Base-by-base conservation (phyloP, 1,140 invertebrate genomes). In the Caenorhabditis latens region DNA sequence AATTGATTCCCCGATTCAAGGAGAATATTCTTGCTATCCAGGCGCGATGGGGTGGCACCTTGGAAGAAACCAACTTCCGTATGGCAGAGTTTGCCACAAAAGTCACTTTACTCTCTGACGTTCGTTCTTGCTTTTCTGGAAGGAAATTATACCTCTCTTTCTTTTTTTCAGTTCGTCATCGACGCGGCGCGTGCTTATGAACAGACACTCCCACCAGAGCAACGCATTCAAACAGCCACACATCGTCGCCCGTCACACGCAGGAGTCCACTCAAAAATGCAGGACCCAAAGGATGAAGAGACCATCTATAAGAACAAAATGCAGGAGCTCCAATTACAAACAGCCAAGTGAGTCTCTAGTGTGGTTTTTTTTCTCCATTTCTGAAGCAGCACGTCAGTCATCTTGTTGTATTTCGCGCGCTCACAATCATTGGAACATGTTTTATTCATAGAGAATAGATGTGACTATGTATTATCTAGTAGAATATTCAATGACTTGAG, bases 51-150 rank as follows among this genome's bases (percentile, higher is more conserved):
- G 84, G 89, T 5, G 90, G 88, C 16, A 89, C 91, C 0, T 67
- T 89, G 24, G 87, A 84, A 50, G 90, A 91, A 48, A 90, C 91
- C 5, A 92, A 92, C 83, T 88, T 91, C 84, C 67, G 86, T 24
- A 83, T 92, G 43, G 90, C 92, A 61, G 91, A 92, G 48, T 92
- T 92, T 71, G 89, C 91, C 53, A 84, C 86, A 16, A 86, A 89
- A 48, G 71, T 91, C n/a, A 89, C 93, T 61, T 82, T 16, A 86
- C 86, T 79, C 87, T 90, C 91, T 58, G 88, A 91, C 13, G 91
- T 91, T 79, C 57, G 88, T 61, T 53, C 9, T 58, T 21, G 11
- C 57, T 21, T 21, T 58, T 58, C n/a, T 21, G 8, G 4, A 32
- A 32, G 32, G 32, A 32, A n/a, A 14, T 58, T 58, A n/a, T 58